Evolutionary conservation across 2,888 invertebrate species (phyloP).

Genomic region (Parapristionchus giblindavisi): DNA sequence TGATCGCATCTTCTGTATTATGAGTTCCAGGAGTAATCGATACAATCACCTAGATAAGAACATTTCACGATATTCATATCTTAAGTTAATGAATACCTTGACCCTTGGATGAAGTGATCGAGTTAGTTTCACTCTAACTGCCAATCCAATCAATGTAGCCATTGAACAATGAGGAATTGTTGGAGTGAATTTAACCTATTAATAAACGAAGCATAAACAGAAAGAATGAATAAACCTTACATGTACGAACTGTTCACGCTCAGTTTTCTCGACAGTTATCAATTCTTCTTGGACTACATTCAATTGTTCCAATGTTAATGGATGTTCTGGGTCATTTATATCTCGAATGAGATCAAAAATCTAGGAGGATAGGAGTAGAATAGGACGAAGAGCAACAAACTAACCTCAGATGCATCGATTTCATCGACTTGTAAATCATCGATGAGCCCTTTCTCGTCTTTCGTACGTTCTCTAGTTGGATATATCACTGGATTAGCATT

Average conservation of each 20-base stretch:
- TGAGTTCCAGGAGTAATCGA: conserved; percentile 85
- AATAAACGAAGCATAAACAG: conserved; percentile 42
- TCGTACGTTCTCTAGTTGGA: conserved; percentile 16
- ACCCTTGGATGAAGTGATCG: conserved; percentile 80
- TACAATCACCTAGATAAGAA: conserved; percentile 52
- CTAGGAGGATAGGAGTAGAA: conserved; percentile 30
- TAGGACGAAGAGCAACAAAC: not conserved
- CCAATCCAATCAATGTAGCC: conserved; percentile 92
- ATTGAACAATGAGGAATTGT: conserved; percentile 99
- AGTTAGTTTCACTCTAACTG: conserved; percentile 89
- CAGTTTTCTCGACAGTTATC: conserved; percentile 57
- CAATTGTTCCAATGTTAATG: conserved; percentile 90
- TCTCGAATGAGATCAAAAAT: conserved; percentile 84
- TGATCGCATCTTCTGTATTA: conserved; percentile 87
- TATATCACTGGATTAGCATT: conserved; percentile 35
- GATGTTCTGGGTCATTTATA: conserved; percentile 98
- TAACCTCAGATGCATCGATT: conserved; percentile 28
- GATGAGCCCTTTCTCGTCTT: not conserved
- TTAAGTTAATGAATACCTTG: conserved; percentile 43
- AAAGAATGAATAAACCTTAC: conserved; percentile 40
- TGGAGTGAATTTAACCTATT: conserved; percentile 83
- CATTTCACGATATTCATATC: not conserved
- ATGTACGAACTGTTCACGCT: conserved; percentile 58
- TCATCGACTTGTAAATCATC: conserved; percentile 19
- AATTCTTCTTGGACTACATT: conserved; percentile 84